phyloP scores from a whole-genome alignment of 2,113 vertebrate genomes.

The Chamaea fasciata region DNA sequence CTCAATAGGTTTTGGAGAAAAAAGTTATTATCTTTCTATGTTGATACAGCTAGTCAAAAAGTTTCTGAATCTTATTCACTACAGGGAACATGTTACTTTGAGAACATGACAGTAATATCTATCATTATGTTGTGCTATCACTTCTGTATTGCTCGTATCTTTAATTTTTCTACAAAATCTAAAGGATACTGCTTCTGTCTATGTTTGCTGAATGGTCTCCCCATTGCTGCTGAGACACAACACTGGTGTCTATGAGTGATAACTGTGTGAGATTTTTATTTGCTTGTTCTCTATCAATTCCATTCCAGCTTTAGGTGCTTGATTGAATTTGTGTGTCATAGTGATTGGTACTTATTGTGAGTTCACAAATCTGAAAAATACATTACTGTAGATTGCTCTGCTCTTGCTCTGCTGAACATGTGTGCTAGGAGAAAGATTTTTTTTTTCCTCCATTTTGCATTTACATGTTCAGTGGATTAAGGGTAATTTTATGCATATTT shows the following conservation, averaged over 20 bases:
- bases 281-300: background rate
- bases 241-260: background rate
- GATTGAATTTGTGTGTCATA: background rate
- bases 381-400: background rate
- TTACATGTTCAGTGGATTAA: background rate
- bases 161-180: background rate
- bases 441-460: background rate
- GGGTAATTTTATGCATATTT: background rate
- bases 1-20: background rate
- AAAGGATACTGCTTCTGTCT: background rate
- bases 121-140: background rate
- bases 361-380: background rate
- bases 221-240: background rate
- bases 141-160: background rate
- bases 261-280: background rate
- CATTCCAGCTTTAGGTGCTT: background rate
- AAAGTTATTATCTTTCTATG: background rate
- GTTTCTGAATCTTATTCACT: background rate
- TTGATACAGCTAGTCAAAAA: background rate
- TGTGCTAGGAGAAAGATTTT: background rate
- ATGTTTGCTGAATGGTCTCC: background rate
- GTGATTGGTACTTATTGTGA: background rate
- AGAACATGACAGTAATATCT: background rate
- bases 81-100: background rate
- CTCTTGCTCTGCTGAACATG: background rate